Percentiles rank a stretch among this genome's conserved stretches.
phyloP scores from a whole-genome alignment of 2,888 invertebrate genomes.

The Rotaria magnacalcarata region DNA sequence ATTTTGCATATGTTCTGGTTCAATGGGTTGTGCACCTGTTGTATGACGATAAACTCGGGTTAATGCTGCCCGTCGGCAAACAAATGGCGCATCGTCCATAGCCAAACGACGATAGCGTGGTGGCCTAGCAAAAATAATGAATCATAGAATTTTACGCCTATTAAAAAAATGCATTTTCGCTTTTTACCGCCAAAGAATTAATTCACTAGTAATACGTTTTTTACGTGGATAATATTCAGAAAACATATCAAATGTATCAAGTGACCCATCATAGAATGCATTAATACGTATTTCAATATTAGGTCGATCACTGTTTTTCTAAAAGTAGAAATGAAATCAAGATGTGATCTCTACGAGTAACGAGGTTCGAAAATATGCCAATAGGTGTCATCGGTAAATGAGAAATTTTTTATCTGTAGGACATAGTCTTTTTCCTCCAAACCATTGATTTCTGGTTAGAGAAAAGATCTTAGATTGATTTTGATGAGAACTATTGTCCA shows the following conservation, averaged over 20 bases:
- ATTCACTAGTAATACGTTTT: background rate
- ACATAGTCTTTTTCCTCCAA: no score
- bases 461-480: no score
- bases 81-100: background rate
- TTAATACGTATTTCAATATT: constrained; percentile 27
- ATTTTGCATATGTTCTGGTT: constrained; percentile 37
- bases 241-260: constrained; percentile 24
- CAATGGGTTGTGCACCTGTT: constrained; percentile 28
- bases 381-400: background rate
- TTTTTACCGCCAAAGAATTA: constrained; percentile 24
- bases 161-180: background rate
- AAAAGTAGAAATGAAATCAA: background rate
- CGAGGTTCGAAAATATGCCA: background rate
- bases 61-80: constrained; percentile 15
- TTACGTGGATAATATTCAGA: background rate
- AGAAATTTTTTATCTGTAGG: no score
- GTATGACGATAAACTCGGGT: constrained; percentile 43
- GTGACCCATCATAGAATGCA: constrained; percentile 31
- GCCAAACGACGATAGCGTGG: constrained; percentile 12
- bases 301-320: constrained; percentile 22
- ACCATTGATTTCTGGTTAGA: no score
- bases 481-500: no score
- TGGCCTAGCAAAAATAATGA: background rate
- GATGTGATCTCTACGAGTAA: background rate
- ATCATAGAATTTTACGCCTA: no score